Evolutionary conservation across 30 jellyfish, hydroid and myxozoan species (phyloP).

Genomic region (Catostylus mosaicus): DNA sequence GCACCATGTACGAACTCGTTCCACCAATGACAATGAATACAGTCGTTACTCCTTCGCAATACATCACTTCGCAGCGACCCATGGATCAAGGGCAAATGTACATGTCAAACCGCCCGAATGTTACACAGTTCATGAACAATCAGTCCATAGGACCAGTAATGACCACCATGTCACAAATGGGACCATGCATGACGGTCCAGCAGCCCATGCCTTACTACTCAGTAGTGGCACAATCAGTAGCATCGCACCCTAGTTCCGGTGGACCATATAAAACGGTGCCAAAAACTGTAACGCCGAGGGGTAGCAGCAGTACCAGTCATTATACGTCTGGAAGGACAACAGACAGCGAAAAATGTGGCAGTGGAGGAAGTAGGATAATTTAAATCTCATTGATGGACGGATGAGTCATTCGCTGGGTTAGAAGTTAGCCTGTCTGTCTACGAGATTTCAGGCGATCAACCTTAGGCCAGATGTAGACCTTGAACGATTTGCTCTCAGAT

Average conservation of each 20-base stretch:
- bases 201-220: constrained; percentile 53
- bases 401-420: background rate
- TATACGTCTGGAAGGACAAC: constrained; percentile 61
- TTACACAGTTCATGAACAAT: constrained; percentile 52
- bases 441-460: background rate
- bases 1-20: constrained; percentile 43
- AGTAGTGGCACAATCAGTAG: constrained; percentile 70
- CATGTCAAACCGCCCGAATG: constrained; percentile 42
- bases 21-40: constrained; percentile 73
- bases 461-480: background rate
- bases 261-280: constrained; percentile 43
- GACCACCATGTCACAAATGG: constrained; percentile 57
- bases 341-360: constrained; percentile 66
- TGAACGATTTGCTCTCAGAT: too few species aligned
- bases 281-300: constrained; percentile 72
- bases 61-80: constrained; percentile 38
- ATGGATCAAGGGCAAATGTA: constrained; percentile 21
- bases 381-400: background rate
- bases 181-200: constrained; percentile 54
- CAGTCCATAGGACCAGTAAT: constrained; percentile 55
- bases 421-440: background rate
- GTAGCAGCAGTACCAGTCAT: constrained; percentile 76
- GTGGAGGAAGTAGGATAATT: constrained; percentile 64
- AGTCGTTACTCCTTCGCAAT: constrained; percentile 56
- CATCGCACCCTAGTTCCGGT: constrained; percentile 60